phyloP scores from a whole-genome alignment of 2,888 invertebrate species.

The Sisyra nigra region DNA sequence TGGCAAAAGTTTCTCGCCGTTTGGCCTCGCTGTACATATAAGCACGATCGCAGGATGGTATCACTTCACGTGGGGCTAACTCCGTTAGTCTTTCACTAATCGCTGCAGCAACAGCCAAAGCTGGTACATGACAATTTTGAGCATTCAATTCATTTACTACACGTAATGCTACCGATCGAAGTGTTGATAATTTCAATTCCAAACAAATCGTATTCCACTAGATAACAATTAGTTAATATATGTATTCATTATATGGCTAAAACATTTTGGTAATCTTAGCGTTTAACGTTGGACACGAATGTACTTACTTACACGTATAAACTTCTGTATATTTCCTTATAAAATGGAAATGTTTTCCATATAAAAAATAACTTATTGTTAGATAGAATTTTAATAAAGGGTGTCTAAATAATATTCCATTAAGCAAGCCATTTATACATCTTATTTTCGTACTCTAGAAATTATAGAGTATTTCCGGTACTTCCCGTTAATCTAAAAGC shows the following conservation, averaged over 20 bases:
- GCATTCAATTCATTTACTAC: constrained; percentile 69
- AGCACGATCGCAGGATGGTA: constrained; percentile 33
- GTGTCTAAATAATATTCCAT: too few species aligned
- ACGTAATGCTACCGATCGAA: constrained; percentile 64
- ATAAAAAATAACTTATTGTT: too few species aligned
- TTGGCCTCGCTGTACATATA: constrained; percentile 88
- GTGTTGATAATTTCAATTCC: constrained; percentile 58
- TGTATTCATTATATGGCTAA: neutral
- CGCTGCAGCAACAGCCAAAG: constrained; percentile 76
- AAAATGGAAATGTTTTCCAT: too few species aligned
- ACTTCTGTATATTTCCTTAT: too few species aligned
- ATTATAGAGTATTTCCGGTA: too few species aligned
- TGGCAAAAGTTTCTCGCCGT: constrained; percentile 75
- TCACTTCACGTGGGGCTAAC: constrained; percentile 40
- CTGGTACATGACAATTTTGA: constrained; percentile 69
- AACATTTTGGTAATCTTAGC: too few species aligned
- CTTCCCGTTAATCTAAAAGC: too few species aligned
- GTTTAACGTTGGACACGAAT: too few species aligned
- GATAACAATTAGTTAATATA: constrained; percentile 18
- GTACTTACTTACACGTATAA: too few species aligned
- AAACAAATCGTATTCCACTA: constrained; percentile 88
- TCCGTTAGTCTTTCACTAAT: constrained; percentile 74
- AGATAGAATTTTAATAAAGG: too few species aligned
- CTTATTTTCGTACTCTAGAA: too few species aligned
- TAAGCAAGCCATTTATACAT: too few species aligned